phyloP scores from a whole-genome alignment of 92 coral and sea anemone species.

The Ricordea florida region DNA sequence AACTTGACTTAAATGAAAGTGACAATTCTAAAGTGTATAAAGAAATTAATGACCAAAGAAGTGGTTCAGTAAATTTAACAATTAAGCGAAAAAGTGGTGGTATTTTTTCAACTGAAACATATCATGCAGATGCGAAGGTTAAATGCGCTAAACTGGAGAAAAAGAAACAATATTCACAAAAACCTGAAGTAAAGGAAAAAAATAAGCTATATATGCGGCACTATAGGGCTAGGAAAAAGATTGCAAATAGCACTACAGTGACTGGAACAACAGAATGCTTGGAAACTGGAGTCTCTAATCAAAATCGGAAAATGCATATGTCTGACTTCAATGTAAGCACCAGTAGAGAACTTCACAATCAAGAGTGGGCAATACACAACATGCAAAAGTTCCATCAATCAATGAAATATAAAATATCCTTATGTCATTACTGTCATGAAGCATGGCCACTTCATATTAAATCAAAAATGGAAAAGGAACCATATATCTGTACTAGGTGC shows the following conservation, averaged over 20 bases:
- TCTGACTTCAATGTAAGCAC: neutral
- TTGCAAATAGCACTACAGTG: no score
- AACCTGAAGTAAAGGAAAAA: neutral
- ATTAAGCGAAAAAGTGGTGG: neutral
- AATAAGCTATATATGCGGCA: neutral
- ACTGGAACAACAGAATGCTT: neutral
- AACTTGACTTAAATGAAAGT: conserved; percentile 7
- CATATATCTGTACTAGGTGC: conserved; percentile 21
- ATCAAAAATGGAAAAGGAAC: neutral
- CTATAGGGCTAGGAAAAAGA: neutral
- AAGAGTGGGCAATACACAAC: conserved; percentile 32
- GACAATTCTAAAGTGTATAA: neutral
- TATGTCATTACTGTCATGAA: conserved; percentile 21
- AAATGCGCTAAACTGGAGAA: neutral
- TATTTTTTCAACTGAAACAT: neutral
- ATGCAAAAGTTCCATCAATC: conserved; percentile 36
- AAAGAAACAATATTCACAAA: neutral
- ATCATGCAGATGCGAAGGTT: neutral
- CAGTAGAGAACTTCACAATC: conserved; percentile 2
- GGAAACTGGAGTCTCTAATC: conserved; percentile 3
- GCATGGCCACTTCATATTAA: conserved; percentile 26
- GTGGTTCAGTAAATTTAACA: no score
- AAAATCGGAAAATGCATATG: neutral
- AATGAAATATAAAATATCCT: conserved; percentile 17
- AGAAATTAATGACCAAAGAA: neutral